phyloP scores from a whole-genome alignment of 2,797 vertebrate genomes.

The Anas bernieri region DNA sequence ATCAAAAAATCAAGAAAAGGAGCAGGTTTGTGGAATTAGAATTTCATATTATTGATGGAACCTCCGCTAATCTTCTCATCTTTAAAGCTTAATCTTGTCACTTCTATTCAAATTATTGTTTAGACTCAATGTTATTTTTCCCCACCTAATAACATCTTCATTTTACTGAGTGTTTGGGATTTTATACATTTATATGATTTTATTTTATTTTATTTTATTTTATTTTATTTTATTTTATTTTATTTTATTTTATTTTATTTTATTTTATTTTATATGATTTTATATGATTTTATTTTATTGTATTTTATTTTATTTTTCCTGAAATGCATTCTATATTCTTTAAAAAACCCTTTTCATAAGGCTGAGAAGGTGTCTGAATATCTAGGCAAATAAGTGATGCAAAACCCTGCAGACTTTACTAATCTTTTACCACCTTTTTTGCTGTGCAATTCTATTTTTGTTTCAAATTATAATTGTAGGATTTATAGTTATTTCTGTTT shows the following conservation, averaged over 20 bases:
- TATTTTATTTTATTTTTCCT: background rate
- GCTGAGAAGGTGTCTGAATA: background rate
- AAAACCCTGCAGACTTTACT: background rate
- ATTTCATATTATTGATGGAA: background rate
- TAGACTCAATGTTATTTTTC: background rate
- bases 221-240: no score
- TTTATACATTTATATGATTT: background rate
- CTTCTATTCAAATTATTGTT: background rate
- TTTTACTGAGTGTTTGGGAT: background rate
- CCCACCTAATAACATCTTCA: background rate
- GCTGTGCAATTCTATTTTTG: rapidly evolving
- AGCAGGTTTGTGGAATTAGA: background rate
- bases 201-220: no score
- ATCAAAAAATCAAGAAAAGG: background rate
- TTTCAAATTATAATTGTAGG: background rate
- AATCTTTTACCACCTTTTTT: background rate
- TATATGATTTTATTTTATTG: no score
- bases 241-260: no score
- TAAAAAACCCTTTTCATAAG: background rate
- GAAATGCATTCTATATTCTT: background rate
- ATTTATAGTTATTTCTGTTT: background rate
- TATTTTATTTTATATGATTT: no score
- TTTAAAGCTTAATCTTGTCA: background rate
- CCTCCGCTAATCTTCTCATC: background rate
- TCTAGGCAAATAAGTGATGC: background rate